Conservation (phyloP, 2,797 vertebrate species). For the Ataeniobius toweri region DNA sequence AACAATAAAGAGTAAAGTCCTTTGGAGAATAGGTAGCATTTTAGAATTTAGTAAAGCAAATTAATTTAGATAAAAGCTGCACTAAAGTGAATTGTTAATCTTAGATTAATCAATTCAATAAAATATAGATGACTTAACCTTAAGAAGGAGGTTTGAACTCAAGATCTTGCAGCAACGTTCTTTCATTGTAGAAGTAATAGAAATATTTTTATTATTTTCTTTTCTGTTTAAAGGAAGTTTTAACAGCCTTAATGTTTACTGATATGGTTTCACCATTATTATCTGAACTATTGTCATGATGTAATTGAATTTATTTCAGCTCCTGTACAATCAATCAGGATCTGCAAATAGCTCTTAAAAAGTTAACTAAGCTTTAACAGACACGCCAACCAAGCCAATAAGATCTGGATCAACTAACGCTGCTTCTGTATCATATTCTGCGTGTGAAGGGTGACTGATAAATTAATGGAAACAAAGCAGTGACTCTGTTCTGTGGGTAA, state of each 20-base stretch:
- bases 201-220: background rate
- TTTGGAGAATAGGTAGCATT: background rate
- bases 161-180: background rate
- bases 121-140: background rate
- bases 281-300: background rate
- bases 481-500: slow-evolving; percentile 45
- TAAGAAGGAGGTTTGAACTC: background rate
- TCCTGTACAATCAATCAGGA: slow-evolving; percentile 1
- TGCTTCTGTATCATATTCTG: slow-evolving; percentile 9
- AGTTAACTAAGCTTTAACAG: background rate
- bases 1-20: background rate
- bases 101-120: background rate
- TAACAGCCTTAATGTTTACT: too few species aligned
- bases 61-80: background rate
- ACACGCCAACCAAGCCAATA: background rate
- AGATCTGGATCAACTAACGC: background rate
- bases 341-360: slow-evolving; percentile 3
- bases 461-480: slow-evolving; percentile 28
- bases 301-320: background rate
- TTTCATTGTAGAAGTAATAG: background rate
- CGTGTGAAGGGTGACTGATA: slow-evolving; percentile 18
- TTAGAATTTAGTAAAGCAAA: background rate
- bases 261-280: too few species aligned
- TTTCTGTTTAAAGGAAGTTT: background rate
- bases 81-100: background rate